Conservation (phyloP, 30 jellyfish, hydroid and myxozoan genomes). For the Aurelia sp. region DNA sequence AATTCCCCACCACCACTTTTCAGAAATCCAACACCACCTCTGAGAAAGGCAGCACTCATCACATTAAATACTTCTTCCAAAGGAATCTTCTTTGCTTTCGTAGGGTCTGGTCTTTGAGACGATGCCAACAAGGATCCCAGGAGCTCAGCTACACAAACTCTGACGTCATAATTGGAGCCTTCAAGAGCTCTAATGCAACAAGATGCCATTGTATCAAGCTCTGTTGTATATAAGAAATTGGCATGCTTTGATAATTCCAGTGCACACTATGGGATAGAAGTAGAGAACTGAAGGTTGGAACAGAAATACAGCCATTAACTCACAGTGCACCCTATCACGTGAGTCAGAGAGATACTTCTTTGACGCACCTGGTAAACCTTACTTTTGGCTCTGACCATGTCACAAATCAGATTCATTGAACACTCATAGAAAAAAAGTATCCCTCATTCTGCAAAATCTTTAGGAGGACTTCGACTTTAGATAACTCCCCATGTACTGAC, state of each 20-base stretch:
- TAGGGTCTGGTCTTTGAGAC: constrained; percentile 76
- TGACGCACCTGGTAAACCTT: no score
- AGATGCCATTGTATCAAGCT: constrained; percentile 92
- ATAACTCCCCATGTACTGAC: no score
- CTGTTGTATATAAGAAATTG: constrained; percentile 83
- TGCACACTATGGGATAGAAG: constrained; percentile 79
- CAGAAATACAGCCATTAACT: no score
- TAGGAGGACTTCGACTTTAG: no score
- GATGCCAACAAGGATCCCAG: constrained; percentile 92
- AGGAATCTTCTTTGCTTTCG: constrained; percentile 66
- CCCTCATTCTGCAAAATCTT: no score
- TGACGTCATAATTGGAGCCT: constrained; percentile 96
- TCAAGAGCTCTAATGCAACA: constrained; percentile 84
- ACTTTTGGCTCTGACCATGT: no score
- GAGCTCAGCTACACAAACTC: constrained; percentile 93
- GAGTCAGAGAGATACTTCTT: no score
- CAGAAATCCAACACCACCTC: constrained; percentile 92
- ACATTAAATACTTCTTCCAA: constrained; percentile 82
- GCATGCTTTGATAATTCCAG: constrained; percentile 93
- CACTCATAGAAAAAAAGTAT: no score
- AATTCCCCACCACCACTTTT: constrained; percentile 90
- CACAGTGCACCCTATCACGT: no score
- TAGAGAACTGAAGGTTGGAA: background rate
- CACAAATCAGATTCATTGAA: no score
- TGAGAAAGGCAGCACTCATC: constrained; percentile 90